Percentiles rank a stretch among this genome's conserved stretches.
Conservation (phyloP, 2,113 vertebrate species). For the Trematomus loennbergii region DNA sequence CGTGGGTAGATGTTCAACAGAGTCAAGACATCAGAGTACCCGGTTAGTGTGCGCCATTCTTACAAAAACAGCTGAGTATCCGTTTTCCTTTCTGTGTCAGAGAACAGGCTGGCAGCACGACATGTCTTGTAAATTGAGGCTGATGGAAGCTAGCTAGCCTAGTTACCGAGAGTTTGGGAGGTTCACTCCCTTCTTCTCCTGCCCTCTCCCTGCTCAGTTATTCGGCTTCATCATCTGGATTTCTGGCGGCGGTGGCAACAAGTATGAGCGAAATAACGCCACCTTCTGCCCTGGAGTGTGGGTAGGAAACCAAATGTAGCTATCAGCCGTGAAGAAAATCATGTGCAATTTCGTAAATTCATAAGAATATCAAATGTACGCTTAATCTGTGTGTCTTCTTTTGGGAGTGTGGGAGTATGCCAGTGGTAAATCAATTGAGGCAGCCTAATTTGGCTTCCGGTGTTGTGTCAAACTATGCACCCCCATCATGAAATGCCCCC, state of each 20-base stretch:
- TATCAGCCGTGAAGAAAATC: neutral
- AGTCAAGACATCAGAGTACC: neutral
- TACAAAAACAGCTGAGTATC: neutral
- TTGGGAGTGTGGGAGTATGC: neutral
- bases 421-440: too few species aligned
- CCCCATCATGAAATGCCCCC: too few species aligned
- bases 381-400: neutral
- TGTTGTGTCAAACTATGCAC: too few species aligned
- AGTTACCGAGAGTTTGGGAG: neutral
- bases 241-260: neutral
- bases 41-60: neutral
- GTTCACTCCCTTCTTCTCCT: conserved; percentile 1
- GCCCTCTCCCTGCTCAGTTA: neutral
- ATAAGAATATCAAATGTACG: neutral
- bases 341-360: neutral
- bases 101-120: neutral
- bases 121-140: conserved; percentile 17
- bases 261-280: neutral
- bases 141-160: conserved; percentile 5
- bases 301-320: neutral
- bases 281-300: conserved; percentile 37
- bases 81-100: neutral
- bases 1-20: conserved; percentile 23
- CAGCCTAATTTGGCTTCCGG: too few species aligned
- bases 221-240: neutral